Conservation (phyloP, 92 coral and sea anemone species). For the Blastomussa wellsi region DNA sequence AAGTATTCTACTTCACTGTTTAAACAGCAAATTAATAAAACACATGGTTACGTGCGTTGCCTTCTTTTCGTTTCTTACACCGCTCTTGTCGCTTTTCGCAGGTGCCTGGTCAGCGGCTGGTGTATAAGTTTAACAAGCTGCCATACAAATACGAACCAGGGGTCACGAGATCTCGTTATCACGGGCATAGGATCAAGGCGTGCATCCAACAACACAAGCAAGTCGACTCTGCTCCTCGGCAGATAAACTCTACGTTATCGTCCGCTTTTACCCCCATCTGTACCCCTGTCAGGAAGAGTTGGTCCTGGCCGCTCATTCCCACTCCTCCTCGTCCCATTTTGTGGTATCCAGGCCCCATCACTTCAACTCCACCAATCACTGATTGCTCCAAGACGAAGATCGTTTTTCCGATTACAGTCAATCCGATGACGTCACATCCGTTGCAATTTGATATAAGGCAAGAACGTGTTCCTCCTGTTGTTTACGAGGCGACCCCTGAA, state of each 20-base stretch:
- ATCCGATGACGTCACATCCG: not conserved
- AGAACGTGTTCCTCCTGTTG: not conserved
- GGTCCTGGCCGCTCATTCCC: not conserved
- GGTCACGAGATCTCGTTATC: constrained; percentile 34
- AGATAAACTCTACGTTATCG: not conserved
- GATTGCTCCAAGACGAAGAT: not conserved
- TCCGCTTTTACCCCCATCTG: constrained; percentile 13
- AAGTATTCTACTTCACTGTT: too few species aligned
- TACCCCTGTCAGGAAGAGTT: not conserved
- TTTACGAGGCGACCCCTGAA: too few species aligned
- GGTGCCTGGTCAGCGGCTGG: constrained; percentile 73
- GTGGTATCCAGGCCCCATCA: not conserved
- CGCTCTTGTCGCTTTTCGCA: not conserved
- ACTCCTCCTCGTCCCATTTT: not conserved
- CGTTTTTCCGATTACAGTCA: not conserved
- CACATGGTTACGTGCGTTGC: too few species aligned
- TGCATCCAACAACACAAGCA: constrained; percentile 1
- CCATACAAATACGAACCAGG: constrained; percentile 80
- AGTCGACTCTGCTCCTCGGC: not conserved
- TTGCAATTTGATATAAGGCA: not conserved
- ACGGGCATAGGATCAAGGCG: constrained; percentile 5
- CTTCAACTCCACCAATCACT: not conserved
- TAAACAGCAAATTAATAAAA: too few species aligned
- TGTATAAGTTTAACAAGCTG: constrained; percentile 64
- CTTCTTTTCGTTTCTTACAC: not conserved